Evolutionary conservation across 2,888 invertebrate genomes (phyloP).

Genomic region (Orthonychiurus folsomi): DNA sequence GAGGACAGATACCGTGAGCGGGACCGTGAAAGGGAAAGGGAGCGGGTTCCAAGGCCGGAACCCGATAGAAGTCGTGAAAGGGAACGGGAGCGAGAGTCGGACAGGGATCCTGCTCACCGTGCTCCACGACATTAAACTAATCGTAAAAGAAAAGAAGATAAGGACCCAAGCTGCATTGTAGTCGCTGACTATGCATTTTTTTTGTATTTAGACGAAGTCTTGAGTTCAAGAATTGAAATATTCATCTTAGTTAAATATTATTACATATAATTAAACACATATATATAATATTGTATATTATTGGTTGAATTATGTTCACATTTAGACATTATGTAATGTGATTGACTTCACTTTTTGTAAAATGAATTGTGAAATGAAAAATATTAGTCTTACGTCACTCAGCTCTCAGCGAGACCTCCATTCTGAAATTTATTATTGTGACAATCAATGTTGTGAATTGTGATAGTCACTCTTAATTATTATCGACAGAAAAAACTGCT

Average conservation of each 20-base stretch:
- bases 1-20: slow-evolving; percentile 74
- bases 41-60: slow-evolving; percentile 51
- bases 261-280: neutral
- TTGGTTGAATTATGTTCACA: neutral
- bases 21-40: slow-evolving; percentile 54
- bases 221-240: too few species aligned
- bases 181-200: neutral
- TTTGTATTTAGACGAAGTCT: too few species aligned
- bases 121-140: slow-evolving; percentile 33
- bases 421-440: too few species aligned
- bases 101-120: slow-evolving; percentile 23
- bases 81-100: slow-evolving; percentile 52
- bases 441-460: too few species aligned
- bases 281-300: neutral
- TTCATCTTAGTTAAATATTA: neutral
- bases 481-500: too few species aligned
- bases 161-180: neutral
- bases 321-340: neutral
- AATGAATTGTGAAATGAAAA: neutral
- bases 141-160: too few species aligned
- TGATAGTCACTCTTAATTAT: too few species aligned
- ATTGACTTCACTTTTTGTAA: neutral
- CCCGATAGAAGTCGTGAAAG: slow-evolving; percentile 47
- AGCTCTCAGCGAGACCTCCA: too few species aligned
- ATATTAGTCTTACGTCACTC: neutral